phyloP scores from a whole-genome alignment of 2,113 vertebrate genomes.

The Vidua chalybeata region DNA sequence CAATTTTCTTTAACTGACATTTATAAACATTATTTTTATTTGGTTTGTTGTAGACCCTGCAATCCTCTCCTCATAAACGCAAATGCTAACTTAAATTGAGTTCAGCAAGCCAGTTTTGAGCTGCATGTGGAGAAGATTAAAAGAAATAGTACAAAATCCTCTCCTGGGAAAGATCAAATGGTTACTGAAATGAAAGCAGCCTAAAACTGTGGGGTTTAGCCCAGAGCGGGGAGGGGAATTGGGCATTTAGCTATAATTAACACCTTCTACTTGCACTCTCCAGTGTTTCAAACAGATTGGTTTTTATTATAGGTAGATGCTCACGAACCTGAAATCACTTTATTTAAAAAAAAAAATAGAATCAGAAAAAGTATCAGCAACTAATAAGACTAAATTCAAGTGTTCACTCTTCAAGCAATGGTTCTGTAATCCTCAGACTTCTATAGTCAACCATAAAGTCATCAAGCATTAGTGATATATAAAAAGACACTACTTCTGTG shows the following conservation, averaged over 20 bases:
- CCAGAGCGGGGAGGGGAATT: not conserved
- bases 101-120: conserved; percentile 50
- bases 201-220: conserved; percentile 41
- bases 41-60: conserved; percentile 17
- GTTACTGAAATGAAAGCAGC: conserved; percentile 58
- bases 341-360: not conserved
- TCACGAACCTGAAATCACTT: conserved; percentile 22
- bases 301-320: conserved; percentile 11
- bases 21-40: conserved; percentile 46
- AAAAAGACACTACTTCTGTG: not conserved
- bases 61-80: conserved; percentile 22
- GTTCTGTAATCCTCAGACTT: not conserved
- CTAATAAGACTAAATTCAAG: not conserved
- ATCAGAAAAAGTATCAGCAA: not conserved
- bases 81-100: conserved; percentile 47
- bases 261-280: conserved; percentile 51
- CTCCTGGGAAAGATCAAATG: conserved; percentile 70
- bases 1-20: not conserved
- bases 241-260: conserved; percentile 60
- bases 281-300: not conserved
- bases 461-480: not conserved
- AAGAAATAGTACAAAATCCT: conserved; percentile 58
- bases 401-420: not conserved
- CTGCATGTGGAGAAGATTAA: conserved; percentile 61
- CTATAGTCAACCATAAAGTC: not conserved